Base-by-base conservation (phyloP, 2,113 vertebrate genomes). In the Pelmatolapia mariae region DNA sequence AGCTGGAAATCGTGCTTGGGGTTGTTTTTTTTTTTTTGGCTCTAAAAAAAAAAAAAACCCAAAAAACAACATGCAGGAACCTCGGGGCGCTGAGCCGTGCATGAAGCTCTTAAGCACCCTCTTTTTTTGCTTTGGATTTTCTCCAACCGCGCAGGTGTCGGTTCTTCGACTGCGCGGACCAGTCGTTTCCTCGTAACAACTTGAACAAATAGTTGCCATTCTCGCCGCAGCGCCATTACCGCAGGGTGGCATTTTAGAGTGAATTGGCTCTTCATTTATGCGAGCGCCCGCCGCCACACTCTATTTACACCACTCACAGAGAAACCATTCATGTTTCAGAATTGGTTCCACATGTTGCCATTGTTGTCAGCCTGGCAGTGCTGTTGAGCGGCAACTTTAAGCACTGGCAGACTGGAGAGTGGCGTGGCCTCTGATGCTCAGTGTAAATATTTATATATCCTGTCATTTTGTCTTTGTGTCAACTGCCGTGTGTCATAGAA, bases 371-470 rank as follows among this genome's bases (percentile, higher is more conserved):
- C 68, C 87, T 82, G 88, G 85, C 90, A 54, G 78, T 22, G 33
- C 73, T 47, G 36, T 33, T 56, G 71, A 80, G 81, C 78, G 12
- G 81, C 73, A 84, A 91, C 80, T 89, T 87, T 43, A 82, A 92
- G 81, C n/a, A 5, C 81, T 85, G 91, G 81, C 83, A 88, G 86
- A 79, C 78, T n/a, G 57, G 53, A 89, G 87, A 91, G 80, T 87
- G 86, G 82, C 38, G 86, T 86, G 71, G 88, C 82, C 83, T 89
- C 85, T 91, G 89, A 95, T 92, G 89, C 83, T 5, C 80, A 61
- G 24, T 57, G 92, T 93, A 95, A 95, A 95, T 95, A 95, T 96
- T 94, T 94, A 94, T 93, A 78, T 68, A 89, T 73, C 84, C 93
- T 93, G 93, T 94, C 93, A 87, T 93, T 93, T 93, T 92, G 87